A percentile compares a stretch with the other conserved stretches of the same genome.
Conservation (phyloP, 2,113 vertebrate species). For the Zapornia atra region DNA sequence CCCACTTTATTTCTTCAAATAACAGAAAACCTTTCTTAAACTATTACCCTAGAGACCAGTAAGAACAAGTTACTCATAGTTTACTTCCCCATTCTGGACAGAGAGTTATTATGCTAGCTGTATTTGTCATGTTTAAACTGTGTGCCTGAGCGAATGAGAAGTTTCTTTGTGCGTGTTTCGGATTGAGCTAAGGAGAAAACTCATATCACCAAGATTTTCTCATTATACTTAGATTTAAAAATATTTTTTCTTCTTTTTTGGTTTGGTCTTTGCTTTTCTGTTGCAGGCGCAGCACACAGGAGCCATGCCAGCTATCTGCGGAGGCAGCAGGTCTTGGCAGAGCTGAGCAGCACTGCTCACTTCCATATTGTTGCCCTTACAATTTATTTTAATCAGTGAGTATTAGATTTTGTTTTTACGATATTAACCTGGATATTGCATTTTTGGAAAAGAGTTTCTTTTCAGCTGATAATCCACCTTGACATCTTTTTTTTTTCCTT, state of each 20-base stretch:
- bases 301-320: background rate
- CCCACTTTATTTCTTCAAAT: background rate
- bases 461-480: background rate
- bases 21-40: conserved; percentile 5
- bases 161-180: background rate
- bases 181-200: background rate
- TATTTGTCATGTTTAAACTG: background rate
- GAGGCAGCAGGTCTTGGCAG: background rate
- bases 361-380: background rate
- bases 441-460: background rate
- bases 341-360: background rate
- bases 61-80: background rate
- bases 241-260: background rate
- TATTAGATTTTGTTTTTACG: background rate
- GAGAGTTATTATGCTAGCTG: background rate
- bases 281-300: background rate
- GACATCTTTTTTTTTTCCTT: conserved; percentile 10
- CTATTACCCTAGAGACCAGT: background rate
- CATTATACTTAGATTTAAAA: background rate
- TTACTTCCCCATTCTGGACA: background rate
- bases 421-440: background rate
- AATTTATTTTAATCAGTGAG: background rate
- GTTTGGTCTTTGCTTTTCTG: background rate
- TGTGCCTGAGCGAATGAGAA: background rate
- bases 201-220: background rate